Conservation (phyloP, 2,888 invertebrate genomes). For the Trachelus iudaicus region DNA sequence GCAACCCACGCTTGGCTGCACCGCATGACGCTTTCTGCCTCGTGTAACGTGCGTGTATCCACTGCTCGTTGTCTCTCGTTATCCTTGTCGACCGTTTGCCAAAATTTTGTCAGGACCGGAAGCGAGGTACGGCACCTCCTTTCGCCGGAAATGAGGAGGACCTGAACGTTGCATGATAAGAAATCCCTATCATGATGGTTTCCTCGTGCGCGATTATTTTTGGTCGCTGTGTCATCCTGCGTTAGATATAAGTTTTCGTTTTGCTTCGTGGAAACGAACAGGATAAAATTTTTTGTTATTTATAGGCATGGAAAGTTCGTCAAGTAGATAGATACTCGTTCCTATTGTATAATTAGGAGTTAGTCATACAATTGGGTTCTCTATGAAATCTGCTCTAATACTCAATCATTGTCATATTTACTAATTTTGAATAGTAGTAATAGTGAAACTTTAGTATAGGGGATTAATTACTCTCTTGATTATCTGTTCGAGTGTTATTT, state of each 20-base stretch:
- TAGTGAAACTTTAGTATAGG: not conserved
- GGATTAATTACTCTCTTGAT: not conserved
- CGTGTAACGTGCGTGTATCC: conserved; percentile 59
- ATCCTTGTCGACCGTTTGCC: conserved; percentile 55
- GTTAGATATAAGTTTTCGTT: not conserved
- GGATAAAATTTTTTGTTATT: not conserved
- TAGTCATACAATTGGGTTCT: too few relatives aligned
- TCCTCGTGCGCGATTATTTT: not conserved
- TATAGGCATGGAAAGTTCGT: too few relatives aligned
- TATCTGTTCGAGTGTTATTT: not conserved
- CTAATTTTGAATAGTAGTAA: not conserved
- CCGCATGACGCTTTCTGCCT: conserved; percentile 65
- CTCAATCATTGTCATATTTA: not conserved
- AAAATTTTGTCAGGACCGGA: conserved; percentile 24
- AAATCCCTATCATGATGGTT: not conserved
- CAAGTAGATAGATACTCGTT: too few relatives aligned
- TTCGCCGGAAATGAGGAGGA: not conserved
- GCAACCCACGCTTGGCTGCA: conserved; percentile 66
- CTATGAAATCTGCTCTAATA: too few relatives aligned
- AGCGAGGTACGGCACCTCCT: not conserved
- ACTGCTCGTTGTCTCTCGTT: conserved; percentile 55
- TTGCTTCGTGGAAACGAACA: not conserved
- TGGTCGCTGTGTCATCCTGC: not conserved
- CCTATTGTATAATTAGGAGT: too few relatives aligned
- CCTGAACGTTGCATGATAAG: not conserved